Percentiles rank a stretch among this genome's conserved stretches.
These are phyloP conservation scores for Eudasyphora cyanicolor DNA, from an alignment of 2,888 invertebrate species.

Conservation along the genomic window DNA sequence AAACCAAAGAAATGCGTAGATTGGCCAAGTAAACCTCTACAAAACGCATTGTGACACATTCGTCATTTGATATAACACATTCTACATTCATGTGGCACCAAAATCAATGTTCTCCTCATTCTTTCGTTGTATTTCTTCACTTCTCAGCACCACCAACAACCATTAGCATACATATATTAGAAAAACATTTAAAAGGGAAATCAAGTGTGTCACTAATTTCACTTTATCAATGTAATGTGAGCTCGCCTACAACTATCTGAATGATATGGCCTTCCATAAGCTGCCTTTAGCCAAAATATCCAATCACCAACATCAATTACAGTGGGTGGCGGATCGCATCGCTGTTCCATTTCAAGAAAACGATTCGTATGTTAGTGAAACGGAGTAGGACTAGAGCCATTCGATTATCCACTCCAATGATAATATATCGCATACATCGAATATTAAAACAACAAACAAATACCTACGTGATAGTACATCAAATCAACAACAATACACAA, in stretches of 20 bases:
- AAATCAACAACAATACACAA: neutral
- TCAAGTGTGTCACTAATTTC: neutral
- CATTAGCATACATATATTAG: no score
- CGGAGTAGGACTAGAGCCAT: neutral
- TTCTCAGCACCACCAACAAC: neutral
- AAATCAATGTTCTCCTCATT: constrained; percentile 12
- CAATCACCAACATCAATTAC: neutral
- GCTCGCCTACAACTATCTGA: neutral
- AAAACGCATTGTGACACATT: neutral
- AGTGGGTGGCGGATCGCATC: neutral
- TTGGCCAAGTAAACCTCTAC: constrained; percentile 82
- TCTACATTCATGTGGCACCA: neutral
- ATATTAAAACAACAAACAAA: neutral
- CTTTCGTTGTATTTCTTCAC: constrained; percentile 10
- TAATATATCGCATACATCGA: constrained; percentile 28
- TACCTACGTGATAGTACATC: neutral
- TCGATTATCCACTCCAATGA: neutral
- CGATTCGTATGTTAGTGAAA: constrained; percentile 1
- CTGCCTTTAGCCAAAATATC: neutral
- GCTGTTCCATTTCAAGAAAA: neutral
- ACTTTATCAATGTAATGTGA: neutral
- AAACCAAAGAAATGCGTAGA: constrained; percentile 89
- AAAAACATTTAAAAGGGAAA: neutral
- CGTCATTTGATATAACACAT: neutral
- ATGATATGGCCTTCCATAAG: neutral